phyloP scores from a whole-genome alignment of 1,140 invertebrate genomes.

The Arion vulgaris region DNA sequence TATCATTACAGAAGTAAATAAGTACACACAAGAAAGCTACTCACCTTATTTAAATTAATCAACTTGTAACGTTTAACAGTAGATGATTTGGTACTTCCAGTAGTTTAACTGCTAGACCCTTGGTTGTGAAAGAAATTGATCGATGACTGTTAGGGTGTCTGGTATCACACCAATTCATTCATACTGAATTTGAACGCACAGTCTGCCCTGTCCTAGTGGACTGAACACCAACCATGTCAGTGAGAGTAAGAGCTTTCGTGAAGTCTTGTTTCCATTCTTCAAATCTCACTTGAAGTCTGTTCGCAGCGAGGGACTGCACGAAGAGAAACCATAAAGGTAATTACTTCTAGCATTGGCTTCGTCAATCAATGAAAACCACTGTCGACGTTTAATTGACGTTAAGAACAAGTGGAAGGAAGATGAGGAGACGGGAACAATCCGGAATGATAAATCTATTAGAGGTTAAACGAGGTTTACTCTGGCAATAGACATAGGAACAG shows the following conservation, averaged over 20 bases:
- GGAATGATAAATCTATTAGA: constrained; percentile 3
- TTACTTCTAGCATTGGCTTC: neutral
- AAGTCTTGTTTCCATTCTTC: neutral
- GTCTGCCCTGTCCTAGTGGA: neutral
- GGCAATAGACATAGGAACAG: neutral
- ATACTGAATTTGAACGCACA: neutral
- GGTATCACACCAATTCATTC: neutral
- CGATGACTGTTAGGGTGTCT: neutral
- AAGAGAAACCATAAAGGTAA: neutral
- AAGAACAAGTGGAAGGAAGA: neutral
- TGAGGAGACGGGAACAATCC: neutral
- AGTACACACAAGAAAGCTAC: neutral
- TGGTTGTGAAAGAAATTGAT: neutral
- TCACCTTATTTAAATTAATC: neutral
- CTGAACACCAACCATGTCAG: neutral
- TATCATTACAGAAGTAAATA: too few relatives aligned
- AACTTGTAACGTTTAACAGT: neutral
- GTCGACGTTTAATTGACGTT: constrained; percentile 11
- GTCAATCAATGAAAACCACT: constrained; percentile 15
- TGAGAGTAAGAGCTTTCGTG: neutral
- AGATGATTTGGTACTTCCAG: neutral
- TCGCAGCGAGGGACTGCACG: neutral
- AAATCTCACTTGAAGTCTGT: neutral
- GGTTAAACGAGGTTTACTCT: neutral
- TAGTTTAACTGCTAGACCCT: neutral